These are phyloP conservation scores for Synodontis membranacea DNA, from an alignment of 2,113 vertebrate genomes.

Conservation along the genomic window DNA sequence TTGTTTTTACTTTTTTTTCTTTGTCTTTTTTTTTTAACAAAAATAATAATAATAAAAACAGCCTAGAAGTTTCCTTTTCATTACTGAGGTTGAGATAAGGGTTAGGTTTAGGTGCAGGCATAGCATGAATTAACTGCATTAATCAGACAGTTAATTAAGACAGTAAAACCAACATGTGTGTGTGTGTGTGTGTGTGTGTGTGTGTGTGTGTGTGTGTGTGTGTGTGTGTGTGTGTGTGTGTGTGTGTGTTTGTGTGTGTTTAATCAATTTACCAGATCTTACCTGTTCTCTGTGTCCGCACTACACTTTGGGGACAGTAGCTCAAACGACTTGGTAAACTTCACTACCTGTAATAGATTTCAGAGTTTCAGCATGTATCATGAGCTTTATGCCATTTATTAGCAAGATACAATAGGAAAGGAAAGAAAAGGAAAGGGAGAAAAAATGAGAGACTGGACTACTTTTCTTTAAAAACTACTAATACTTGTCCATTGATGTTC, in stretches of 20 bases:
- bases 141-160: no score
- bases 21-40: no score
- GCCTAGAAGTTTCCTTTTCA: no score
- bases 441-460: background rate
- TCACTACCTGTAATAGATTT: conserved; percentile 85
- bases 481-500: background rate
- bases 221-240: background rate
- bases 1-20: no score
- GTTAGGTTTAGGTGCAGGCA: no score
- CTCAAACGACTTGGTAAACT: conserved; percentile 98
- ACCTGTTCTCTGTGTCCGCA: conserved; percentile 92
- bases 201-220: background rate
- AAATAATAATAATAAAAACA: no score
- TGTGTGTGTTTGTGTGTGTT: background rate
- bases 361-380: conserved; percentile 19
- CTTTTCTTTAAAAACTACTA: background rate
- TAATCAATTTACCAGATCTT: conserved; percentile 1
- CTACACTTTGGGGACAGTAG: conserved; percentile 97
- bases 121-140: no score
- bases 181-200: background rate
- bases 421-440: background rate
- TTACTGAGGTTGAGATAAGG: no score
- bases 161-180: no score
- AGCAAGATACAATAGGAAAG: background rate
- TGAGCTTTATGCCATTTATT: background rate